These are phyloP conservation scores for Pseudanteris insignis DNA, from an alignment of 2,888 invertebrate species.

Conservation along the genomic window DNA sequence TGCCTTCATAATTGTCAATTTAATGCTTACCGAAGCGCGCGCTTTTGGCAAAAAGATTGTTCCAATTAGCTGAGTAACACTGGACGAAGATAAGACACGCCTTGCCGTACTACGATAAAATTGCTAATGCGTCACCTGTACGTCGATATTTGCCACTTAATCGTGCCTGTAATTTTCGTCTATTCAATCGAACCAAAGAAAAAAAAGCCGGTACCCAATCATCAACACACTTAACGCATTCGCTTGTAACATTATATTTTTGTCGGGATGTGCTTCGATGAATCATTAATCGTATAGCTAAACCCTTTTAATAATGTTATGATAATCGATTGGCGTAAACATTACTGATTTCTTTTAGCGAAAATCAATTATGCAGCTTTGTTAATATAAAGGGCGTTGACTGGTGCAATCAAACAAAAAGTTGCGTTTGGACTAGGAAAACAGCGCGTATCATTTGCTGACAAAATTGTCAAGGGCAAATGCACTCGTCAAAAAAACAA, in stretches of 20 bases:
- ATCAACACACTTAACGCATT: slow-evolving; percentile 1
- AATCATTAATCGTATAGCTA: too few species aligned
- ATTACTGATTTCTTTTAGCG: too few species aligned
- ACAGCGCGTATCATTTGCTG: neutral
- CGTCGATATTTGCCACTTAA: slow-evolving; percentile 43
- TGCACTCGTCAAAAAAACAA: slow-evolving; percentile 48
- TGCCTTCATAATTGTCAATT: slow-evolving; percentile 52
- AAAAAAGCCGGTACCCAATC: slow-evolving; percentile 19
- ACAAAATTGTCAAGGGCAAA: slow-evolving; percentile 17
- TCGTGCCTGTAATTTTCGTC: slow-evolving; percentile 32
- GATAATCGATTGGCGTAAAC: too few species aligned
- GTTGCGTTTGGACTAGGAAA: too few species aligned
- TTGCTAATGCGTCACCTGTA: slow-evolving; percentile 51
- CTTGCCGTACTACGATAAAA: slow-evolving; percentile 51
- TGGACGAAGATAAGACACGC: slow-evolving; percentile 58
- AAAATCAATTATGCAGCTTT: too few species aligned
- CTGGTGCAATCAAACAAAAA: too few species aligned
- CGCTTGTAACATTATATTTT: slow-evolving; percentile 11
- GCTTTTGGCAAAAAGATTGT: slow-evolving; percentile 55
- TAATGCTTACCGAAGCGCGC: slow-evolving; percentile 49
- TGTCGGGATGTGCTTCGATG: too few species aligned
- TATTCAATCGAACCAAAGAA: slow-evolving; percentile 9
- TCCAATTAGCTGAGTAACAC: slow-evolving; percentile 58
- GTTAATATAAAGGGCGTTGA: too few species aligned
- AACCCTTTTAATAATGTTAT: too few species aligned